A percentile compares a stretch with the other conserved stretches of the same genome.
Conservation (phyloP, 1,140 invertebrate species). For the Leptinotarsa defecta region DNA sequence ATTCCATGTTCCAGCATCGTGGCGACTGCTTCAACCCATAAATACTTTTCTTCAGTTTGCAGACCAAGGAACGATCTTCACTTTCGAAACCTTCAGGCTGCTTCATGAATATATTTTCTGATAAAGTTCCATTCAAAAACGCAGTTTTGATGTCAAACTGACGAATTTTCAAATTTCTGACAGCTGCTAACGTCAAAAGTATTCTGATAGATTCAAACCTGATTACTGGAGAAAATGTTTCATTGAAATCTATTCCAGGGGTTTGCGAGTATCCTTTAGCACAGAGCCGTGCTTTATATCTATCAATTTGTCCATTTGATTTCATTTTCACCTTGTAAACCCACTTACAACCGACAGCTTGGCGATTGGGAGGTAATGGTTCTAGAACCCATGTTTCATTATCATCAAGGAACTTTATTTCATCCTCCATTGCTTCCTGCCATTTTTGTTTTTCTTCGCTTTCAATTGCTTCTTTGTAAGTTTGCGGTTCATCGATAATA, state of each 20-base stretch:
- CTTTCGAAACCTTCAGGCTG: no score
- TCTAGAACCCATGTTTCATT: no score
- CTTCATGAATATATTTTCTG: slow-evolving; percentile 44
- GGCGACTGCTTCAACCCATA: no score
- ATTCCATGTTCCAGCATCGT: no score
- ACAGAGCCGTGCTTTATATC: slow-evolving; percentile 53
- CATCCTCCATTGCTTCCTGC: no score
- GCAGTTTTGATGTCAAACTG: slow-evolving; percentile 56
- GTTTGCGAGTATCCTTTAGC: slow-evolving; percentile 53
- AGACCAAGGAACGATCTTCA: no score
- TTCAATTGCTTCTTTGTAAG: no score
- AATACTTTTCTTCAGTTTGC: no score
- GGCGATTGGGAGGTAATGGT: no score
- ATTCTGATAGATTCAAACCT: slow-evolving; percentile 51
- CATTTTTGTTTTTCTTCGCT: no score
- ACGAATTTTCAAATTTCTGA: slow-evolving; percentile 48
- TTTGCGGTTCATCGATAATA: no score
- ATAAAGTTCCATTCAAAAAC: slow-evolving; percentile 55
- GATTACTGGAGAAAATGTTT: slow-evolving; percentile 54
- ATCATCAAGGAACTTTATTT: no score
- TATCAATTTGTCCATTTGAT: slow-evolving; percentile 32
- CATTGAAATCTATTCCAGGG: slow-evolving; percentile 52
- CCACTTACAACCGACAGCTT: neutral
- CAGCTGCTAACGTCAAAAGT: slow-evolving; percentile 51
- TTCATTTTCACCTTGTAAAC: neutral